Conservation (phyloP, 2,797 vertebrate genomes). For the Gila robusta region DNA sequence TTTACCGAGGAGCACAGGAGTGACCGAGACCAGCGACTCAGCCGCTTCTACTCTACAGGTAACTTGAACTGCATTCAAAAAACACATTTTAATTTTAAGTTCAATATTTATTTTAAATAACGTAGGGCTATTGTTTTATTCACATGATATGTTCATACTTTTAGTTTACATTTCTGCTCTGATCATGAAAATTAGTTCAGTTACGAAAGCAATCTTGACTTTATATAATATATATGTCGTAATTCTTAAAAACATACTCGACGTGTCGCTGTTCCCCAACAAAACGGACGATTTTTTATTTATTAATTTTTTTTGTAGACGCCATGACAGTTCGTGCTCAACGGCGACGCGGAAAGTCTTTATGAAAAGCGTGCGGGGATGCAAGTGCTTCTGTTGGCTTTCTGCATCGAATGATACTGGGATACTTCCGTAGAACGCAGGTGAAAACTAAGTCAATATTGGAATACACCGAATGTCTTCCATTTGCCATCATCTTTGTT, state of each 20-base stretch:
- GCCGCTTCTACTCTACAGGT: conserved; percentile 67
- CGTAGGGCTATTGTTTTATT: not conserved
- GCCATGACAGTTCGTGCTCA: conserved; percentile 20
- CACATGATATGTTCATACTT: not conserved
- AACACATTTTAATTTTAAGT: not conserved
- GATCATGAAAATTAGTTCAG: too few species aligned
- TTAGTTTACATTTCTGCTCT: not conserved
- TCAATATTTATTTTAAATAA: not conserved
- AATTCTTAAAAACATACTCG: conserved; percentile 18
- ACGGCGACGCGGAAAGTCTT: not conserved
- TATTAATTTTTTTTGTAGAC: conserved; percentile 47
- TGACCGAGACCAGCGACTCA: conserved; percentile 73
- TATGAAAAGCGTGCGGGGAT: not conserved
- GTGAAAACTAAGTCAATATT: not conserved
- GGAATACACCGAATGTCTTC: not conserved
- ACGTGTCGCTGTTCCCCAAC: conserved; percentile 64
- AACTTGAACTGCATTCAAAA: conserved; percentile 20
- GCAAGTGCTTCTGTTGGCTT: not conserved
- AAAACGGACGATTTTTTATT: conserved; percentile 33
- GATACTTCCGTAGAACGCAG: not conserved
- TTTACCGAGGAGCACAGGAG: conserved; percentile 70
- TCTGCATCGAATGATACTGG: not conserved
- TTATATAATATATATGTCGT: not conserved
- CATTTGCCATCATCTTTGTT: not conserved
- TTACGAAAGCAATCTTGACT: not conserved